Conservation (phyloP, 2,797 vertebrate genomes). For the Gila robusta region DNA sequence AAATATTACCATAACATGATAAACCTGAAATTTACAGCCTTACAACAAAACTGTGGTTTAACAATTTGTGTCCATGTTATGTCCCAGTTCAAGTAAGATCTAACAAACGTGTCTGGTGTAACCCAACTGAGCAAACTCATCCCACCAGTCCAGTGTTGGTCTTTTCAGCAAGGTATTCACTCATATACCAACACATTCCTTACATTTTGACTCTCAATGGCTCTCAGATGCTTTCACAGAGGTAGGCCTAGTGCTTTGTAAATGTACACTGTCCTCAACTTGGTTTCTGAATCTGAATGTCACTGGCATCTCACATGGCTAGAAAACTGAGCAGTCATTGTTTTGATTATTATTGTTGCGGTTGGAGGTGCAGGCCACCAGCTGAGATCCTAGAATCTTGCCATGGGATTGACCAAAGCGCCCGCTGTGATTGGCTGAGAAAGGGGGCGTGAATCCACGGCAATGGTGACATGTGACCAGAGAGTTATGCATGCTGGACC, state of each 20-base stretch:
- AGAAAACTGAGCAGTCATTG: slow-evolving; percentile 50
- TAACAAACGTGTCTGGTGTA: background rate
- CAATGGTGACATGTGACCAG: slow-evolving; percentile 72
- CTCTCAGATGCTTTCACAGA: background rate
- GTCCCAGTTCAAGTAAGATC: background rate
- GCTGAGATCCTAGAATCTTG: slow-evolving; percentile 45
- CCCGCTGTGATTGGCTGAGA: slow-evolving; percentile 75
- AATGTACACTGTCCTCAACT: background rate
- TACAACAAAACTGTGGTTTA: background rate
- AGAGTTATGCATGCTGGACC: slow-evolving; percentile 62
- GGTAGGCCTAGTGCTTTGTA: background rate
- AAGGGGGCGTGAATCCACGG: slow-evolving; percentile 73
- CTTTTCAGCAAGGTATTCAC: background rate
- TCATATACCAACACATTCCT: background rate
- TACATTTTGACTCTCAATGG: background rate
- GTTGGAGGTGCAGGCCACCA: slow-evolving; percentile 24
- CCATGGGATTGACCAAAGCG: slow-evolving; percentile 62
- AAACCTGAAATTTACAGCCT: background rate
- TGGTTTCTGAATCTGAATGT: slow-evolving; percentile 29
- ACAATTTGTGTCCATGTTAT: background rate
- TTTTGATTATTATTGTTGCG: slow-evolving; percentile 49
- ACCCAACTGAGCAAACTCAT: background rate
- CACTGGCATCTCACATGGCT: slow-evolving; percentile 25
- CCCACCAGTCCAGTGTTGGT: background rate
- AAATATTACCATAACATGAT: background rate